phyloP scores from a whole-genome alignment of 2,113 vertebrate genomes.

The Echinops telfairi region DNA sequence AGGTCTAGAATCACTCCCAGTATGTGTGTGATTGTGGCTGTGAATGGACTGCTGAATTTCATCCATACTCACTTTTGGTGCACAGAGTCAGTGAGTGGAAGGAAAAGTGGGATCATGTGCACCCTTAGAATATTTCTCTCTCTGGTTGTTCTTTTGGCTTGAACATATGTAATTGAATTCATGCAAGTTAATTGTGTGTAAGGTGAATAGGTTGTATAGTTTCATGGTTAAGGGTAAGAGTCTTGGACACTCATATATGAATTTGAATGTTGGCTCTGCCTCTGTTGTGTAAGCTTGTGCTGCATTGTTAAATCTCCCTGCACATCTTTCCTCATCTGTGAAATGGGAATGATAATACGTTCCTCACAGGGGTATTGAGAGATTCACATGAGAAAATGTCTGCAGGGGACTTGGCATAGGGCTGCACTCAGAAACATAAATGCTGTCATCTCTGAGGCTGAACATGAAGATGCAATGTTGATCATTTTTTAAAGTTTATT shows the following conservation, averaged over 20 bases:
- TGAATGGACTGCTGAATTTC: background rate
- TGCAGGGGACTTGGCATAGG: background rate
- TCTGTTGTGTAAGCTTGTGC: background rate
- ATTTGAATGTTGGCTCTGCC: background rate
- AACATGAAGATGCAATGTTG: background rate
- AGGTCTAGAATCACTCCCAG: background rate
- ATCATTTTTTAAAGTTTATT: background rate
- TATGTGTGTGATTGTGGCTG: background rate
- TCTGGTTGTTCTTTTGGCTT: background rate
- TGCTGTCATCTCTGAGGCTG: background rate
- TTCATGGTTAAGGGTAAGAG: background rate
- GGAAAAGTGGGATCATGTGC: background rate
- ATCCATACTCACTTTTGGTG: background rate
- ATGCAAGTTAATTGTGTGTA: background rate
- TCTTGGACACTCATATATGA: background rate
- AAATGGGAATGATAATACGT: background rate
- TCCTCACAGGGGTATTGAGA: background rate
- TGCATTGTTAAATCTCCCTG: background rate
- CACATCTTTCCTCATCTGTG: conserved; percentile 13
- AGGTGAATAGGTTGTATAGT: background rate
- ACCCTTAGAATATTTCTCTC: background rate
- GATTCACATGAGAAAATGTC: background rate
- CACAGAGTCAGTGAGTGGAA: background rate
- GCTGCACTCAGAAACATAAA: background rate
- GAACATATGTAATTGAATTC: background rate